Evolutionary conservation across 2,797 vertebrate species (phyloP), one percentile per base, ranked within the genome.

Genomic region (Decapterus maruadsi): DNA sequence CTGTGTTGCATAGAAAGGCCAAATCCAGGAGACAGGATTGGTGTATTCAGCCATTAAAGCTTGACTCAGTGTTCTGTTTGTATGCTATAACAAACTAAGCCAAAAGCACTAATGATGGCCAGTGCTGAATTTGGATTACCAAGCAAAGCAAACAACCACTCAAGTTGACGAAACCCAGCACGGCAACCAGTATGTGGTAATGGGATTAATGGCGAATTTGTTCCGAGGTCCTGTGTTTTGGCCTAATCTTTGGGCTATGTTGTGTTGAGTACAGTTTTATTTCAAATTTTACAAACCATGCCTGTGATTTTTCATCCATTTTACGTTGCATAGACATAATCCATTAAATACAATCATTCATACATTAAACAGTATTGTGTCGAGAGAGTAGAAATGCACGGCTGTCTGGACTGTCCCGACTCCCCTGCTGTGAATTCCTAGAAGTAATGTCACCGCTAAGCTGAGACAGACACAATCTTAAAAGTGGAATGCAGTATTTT

Each of bases 391-490:
- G 42, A 55, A 38, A 59, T 69, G 55, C 53, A 72, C 17, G 40
- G 66, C 56, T 76, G 86, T 85, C 80, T 82, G 64, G 62, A 55
- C 53, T 43, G 72, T 64, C 45, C 61, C 75, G 51, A 4, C 43
- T 62, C 85, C 82, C 85, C 89, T 68, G 84, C 87, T 85, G 90
- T 69, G 84, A 82, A 77, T 85, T 87, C 83, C 62, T 73, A 0
- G 36, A 8, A 34, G 70, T 63, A 78, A 80, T 85, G 82, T 87
- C 82, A 19, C 61, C 81, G 75, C 68, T 90, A 89, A 90, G 87
- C 89, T 76, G 83, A 87, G 87, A 77, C 91, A 90, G 89, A 91
- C 82, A 65, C 72, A 68, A 72, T 89, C 72, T 89, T 64, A 73
- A 77, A 77, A 81, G 71, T 42, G 78, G 82, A 91, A 91, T 88